Evolutionary conservation across 2,797 vertebrate genomes (phyloP), one percentile per base, ranked within the genome.

Genomic region (Brotula barbata): DNA sequence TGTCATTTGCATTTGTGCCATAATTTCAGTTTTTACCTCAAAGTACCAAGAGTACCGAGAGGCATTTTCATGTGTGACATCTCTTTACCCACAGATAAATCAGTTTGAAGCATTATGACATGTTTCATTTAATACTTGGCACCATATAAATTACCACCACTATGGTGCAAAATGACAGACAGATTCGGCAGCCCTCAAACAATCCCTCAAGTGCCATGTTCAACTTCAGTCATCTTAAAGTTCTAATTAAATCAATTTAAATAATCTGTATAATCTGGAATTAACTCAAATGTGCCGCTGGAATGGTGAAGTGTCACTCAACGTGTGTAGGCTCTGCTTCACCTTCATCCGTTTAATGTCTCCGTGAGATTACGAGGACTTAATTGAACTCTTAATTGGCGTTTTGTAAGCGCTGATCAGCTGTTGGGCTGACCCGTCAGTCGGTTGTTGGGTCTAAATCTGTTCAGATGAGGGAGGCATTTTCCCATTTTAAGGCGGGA

Each of bases 401-500:
- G 0, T 25, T 52, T 25, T 22, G 1, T 1, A 28, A 17, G 54
- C 37, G 28, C 21, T 20, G 65, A 47, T 10, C 36, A 1, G 8
- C 51, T 49, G 28, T 51, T 58, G 56, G 10, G 37, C n/a, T 22
- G 47, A 54, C 20, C 49, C 57, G 61, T 71, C 61, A 49, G 20
- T 61, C 64, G 47, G 9, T 33, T 2, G 28, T 62, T 52, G 56
- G 63, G 72, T 68, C 86, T 85, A 86, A 87, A 85, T 89, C 46
- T 81, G 82, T 84, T 83, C 77, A 81, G 85, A 82, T 86, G 84
- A 89, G 77, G 51, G 74, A 74, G 87, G 87, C 85, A 77, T 83
- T 85, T 87, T 87, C 75, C 81, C 82, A 76, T 87, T 88, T 89
- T 84, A 88, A 89, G 85, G 85, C 68, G 71, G 73, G 71, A 80